Evolutionary conservation across 2,113 vertebrate species (phyloP), one percentile per base, ranked within the genome.

Genomic region (Sisor rabdophorus): DNA sequence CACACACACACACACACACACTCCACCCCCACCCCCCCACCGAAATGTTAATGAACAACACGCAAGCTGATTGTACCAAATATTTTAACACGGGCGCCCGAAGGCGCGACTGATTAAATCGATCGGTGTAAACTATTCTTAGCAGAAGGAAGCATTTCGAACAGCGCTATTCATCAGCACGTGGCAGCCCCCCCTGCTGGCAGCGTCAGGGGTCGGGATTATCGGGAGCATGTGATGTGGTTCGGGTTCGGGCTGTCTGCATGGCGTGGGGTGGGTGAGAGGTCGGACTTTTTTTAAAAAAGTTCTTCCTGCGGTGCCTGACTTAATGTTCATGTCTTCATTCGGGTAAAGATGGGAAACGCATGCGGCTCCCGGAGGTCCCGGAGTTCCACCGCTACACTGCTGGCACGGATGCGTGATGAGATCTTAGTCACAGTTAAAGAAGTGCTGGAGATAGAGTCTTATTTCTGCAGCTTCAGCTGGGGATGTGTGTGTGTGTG

Each of bases 41-140:
- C 1, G 28, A 48, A 44, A 30, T 30, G 52, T 53, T 79, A 82
- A 84, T 83, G 80, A 83, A 79, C 20, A 56, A 77, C 73, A 79
- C 70, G 73, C 70, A 63, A 69, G 60, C n/a, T 63, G 75, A 81
- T 71, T 60, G 67, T 36, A 61, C 22, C 47, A 58, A 71, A 69
- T 69, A 28, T 52, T 48, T 44, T 50, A 52, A 52, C 65, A 69
- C 6, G 67, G n/a, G 71, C 73, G 72, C 76, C 52, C 36, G 59
- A 61, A 58, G 24, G 53, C 22, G 52, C 1, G 16, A 67, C 60
- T 77, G 47, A 84, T 75, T 65, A 67, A 71, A 71, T 47, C 30
- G n/a, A 73, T 53, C 24, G 68, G 47, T 47, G 30, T 71, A 71
- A 58, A 77, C 56, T 79, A 54, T 70, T 55, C 64, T 71, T 77